phyloP scores from a whole-genome alignment of 2,888 invertebrate genomes.

The Noctua pronuba region DNA sequence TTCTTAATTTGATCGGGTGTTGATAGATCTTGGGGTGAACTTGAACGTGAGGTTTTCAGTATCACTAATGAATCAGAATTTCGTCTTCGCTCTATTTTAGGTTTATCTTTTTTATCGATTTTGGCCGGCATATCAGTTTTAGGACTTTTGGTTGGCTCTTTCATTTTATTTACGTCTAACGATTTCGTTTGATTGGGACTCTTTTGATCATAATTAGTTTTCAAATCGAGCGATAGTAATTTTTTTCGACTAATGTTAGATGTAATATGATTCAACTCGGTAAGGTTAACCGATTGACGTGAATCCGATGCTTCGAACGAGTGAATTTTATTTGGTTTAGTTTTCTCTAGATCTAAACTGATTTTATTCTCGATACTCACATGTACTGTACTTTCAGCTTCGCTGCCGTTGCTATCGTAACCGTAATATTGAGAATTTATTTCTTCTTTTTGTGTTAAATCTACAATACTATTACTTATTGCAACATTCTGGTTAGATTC shows the following conservation, averaged over 20 bases:
- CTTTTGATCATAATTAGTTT: slow-evolving; percentile 73
- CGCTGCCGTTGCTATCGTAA: slow-evolving; percentile 89
- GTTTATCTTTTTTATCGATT: slow-evolving; percentile 38
- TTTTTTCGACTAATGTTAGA: slow-evolving; percentile 73
- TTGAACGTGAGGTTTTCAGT: slow-evolving; percentile 63
- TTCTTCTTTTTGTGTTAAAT: slow-evolving; percentile 63
- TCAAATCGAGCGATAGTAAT: slow-evolving; percentile 80
- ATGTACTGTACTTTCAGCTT: slow-evolving; percentile 89
- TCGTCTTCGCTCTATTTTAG: slow-evolving; percentile 67
- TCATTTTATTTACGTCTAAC: slow-evolving; percentile 60
- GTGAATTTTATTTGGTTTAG: slow-evolving; percentile 47
- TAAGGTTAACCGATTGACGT: slow-evolving; percentile 40
- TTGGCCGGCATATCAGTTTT: slow-evolving; percentile 35
- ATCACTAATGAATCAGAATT: slow-evolving; percentile 78
- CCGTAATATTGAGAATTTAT: slow-evolving; percentile 83
- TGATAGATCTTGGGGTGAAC: slow-evolving; percentile 63
- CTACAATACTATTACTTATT: slow-evolving; percentile 20
- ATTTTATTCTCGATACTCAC: slow-evolving; percentile 82
- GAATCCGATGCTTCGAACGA: slow-evolving; percentile 47
- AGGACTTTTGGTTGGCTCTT: slow-evolving; percentile 44
- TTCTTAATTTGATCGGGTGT: slow-evolving; percentile 74
- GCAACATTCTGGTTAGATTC: slow-evolving; percentile 19
- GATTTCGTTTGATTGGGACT: slow-evolving; percentile 62
- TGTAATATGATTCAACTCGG: slow-evolving; percentile 28
- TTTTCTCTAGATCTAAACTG: slow-evolving; percentile 68